Evolutionary conservation across 1,140 invertebrate species (phyloP).

Genomic region (Oryctes rhinoceros): DNA sequence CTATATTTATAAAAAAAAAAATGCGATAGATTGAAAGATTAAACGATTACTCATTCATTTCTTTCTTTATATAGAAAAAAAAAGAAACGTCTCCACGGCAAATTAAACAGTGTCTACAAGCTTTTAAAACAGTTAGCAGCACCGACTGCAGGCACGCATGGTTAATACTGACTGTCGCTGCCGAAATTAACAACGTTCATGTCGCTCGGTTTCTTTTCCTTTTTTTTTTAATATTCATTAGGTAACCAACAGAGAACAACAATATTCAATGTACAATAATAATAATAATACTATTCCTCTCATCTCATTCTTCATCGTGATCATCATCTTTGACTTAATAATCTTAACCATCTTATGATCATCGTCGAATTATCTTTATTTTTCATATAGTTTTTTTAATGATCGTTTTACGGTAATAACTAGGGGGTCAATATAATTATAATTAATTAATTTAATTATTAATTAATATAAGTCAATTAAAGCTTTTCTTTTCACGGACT

Average conservation of each 20-base stretch:
- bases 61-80: slow-evolving; percentile 4
- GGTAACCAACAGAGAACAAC: slow-evolving; percentile 57
- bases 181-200: slow-evolving; percentile 54
- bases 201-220: slow-evolving; percentile 39
- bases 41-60: not conserved
- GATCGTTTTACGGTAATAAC: slow-evolving; percentile 13
- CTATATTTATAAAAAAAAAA: not conserved
- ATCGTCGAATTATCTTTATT: no score
- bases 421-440: slow-evolving; percentile 19
- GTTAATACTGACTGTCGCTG: slow-evolving; percentile 60
- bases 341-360: no score
- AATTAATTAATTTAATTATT: slow-evolving; percentile 11
- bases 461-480: slow-evolving; percentile 30
- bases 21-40: not conserved
- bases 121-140: slow-evolving; percentile 54
- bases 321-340: not conserved
- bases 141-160: slow-evolving; percentile 58
- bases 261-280: slow-evolving; percentile 58
- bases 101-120: slow-evolving; percentile 52
- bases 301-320: not conserved
- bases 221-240: not conserved
- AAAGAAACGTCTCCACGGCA: slow-evolving; percentile 30
- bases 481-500: slow-evolving; percentile 28
- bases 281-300: slow-evolving; percentile 50
- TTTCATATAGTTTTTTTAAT: not conserved